A percentile compares a stretch with the other conserved stretches of the same genome.
Evolutionary conservation across 2,888 invertebrate genomes (phyloP).

Genomic region (Lithophane ornitopus): DNA sequence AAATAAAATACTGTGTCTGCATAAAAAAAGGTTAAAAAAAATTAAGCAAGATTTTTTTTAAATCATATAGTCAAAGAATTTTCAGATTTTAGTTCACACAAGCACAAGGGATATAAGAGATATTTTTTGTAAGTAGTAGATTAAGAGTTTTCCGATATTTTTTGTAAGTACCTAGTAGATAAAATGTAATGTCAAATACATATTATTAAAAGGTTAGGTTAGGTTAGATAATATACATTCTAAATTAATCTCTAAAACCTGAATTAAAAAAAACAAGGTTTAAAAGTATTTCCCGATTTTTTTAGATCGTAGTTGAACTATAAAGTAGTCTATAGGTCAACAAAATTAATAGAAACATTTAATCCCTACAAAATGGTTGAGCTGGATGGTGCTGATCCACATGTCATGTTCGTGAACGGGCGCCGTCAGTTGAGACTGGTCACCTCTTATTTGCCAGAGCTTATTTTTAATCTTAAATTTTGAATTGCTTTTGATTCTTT

Average conservation of each 20-base stretch:
- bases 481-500: too few species aligned
- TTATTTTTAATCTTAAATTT: too few species aligned
- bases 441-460: too few species aligned
- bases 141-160: fast-evolving
- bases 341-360: background rate
- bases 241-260: background rate
- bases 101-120: background rate
- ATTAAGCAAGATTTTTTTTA: background rate
- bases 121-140: background rate
- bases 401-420: too few species aligned
- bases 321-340: background rate
- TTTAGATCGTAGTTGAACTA: background rate
- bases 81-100: background rate
- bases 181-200: background rate
- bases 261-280: background rate
- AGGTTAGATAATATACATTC: too few species aligned
- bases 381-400: too few species aligned
- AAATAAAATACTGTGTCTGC: background rate
- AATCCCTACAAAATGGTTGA: too few species aligned
- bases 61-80: background rate
- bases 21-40: background rate
- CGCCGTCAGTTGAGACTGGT: too few species aligned
- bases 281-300: background rate
- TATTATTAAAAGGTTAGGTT: background rate
- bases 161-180: background rate